Evolutionary conservation across 2,797 vertebrate species (phyloP).

Genomic region (Epinephelus malabaricus): DNA sequence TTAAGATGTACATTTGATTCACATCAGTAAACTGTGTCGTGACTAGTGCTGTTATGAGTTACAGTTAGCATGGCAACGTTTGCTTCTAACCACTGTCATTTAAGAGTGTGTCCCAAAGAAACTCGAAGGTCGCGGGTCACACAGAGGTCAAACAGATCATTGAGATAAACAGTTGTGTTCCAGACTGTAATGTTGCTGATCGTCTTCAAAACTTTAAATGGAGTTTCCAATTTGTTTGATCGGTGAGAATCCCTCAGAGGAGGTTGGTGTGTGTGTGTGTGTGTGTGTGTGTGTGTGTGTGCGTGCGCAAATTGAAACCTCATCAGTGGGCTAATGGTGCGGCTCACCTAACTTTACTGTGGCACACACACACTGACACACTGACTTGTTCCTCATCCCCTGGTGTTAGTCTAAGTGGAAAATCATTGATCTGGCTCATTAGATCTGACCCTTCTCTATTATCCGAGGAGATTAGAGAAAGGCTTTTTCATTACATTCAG

Average conservation of each 20-base stretch:
- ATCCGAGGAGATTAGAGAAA: constrained; percentile 46
- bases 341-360: constrained; percentile 45
- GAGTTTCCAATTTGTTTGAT: constrained; percentile 46
- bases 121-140: background rate
- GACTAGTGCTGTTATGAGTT: background rate
- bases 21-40: background rate
- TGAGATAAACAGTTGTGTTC: constrained; percentile 4
- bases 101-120: background rate
- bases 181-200: constrained; percentile 4
- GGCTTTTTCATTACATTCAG: constrained; percentile 12
- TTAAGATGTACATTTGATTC: background rate
- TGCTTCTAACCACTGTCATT: background rate
- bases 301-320: constrained; percentile 60
- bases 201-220: constrained; percentile 48
- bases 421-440: constrained; percentile 75
- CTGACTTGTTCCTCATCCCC: constrained; percentile 44
- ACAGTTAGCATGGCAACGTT: background rate
- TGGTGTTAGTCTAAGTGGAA: constrained; percentile 66
- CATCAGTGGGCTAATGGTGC: constrained; percentile 64
- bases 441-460: constrained; percentile 62
- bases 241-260: constrained; percentile 28
- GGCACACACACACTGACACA: constrained; percentile 24
- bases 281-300: background rate
- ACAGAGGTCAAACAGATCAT: constrained; percentile 6
- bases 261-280: background rate